Percentiles rank a stretch among this genome's conserved stretches.
Conservation (phyloP, 2,888 invertebrate species). For the Lacanobia wlatinum region DNA sequence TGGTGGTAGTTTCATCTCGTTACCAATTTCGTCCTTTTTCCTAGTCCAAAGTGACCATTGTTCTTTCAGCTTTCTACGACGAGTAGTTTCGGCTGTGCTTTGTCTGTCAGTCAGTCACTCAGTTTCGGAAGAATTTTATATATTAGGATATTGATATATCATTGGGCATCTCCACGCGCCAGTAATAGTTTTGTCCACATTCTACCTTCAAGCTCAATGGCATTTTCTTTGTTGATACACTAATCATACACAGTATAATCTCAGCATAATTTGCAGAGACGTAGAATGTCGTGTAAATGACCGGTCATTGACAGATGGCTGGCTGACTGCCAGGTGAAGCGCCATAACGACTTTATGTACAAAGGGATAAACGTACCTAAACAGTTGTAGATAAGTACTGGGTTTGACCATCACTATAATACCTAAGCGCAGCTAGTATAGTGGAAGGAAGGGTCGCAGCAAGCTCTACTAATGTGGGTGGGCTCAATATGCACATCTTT, state of each 20-base stretch:
- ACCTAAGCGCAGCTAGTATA: too few relatives aligned
- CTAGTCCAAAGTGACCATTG: too few relatives aligned
- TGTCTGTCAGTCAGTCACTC: too few relatives aligned
- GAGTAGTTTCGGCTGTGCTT: too few relatives aligned
- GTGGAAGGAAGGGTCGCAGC: too few relatives aligned
- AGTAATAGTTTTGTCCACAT: neutral
- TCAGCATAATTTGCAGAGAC: neutral
- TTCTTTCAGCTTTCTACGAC: too few relatives aligned
- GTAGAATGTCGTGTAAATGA: conserved; percentile 18
- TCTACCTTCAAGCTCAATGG: neutral
- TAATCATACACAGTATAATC: neutral
- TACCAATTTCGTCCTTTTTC: too few relatives aligned
- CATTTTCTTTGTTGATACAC: neutral
- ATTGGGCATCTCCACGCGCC: neutral
- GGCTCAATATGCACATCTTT: too few relatives aligned
- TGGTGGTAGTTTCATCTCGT: too few relatives aligned
- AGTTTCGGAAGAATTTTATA: too few relatives aligned
- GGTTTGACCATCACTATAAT: neutral
- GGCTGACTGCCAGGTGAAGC: conserved; percentile 20
- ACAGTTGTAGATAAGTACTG: neutral
- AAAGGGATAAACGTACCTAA: conserved; percentile 5
- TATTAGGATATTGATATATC: too few relatives aligned
- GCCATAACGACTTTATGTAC: neutral
- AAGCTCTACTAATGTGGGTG: too few relatives aligned
- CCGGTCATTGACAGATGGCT: conserved; percentile 20